A percentile compares a stretch with the other conserved stretches of the same genome.
Evolutionary conservation across 2,797 vertebrate genomes (phyloP).

Genomic region (Telmatherina bonti): DNA sequence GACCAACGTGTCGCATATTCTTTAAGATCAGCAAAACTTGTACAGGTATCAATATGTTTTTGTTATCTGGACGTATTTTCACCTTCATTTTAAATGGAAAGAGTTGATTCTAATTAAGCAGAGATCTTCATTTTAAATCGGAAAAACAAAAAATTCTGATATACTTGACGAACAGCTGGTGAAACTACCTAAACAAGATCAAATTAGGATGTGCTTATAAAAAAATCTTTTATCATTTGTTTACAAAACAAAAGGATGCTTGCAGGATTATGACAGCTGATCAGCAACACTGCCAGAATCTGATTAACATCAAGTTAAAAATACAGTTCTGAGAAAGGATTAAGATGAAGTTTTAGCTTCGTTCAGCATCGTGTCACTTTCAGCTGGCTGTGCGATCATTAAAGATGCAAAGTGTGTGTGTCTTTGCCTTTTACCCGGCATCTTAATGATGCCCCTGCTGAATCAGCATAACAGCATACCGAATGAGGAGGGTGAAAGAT

Average conservation of each 20-base stretch:
- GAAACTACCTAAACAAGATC: constrained; percentile 1
- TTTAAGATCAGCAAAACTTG: no score
- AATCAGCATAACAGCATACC: constrained; percentile 60
- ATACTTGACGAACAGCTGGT: neutral
- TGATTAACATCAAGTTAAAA: constrained; percentile 47
- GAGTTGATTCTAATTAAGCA: neutral
- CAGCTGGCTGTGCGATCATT: constrained; percentile 49
- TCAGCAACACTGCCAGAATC: constrained; percentile 15
- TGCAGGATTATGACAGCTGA: constrained; percentile 22
- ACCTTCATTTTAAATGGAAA: no score
- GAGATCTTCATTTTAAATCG: neutral
- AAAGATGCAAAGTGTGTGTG: constrained; percentile 65
- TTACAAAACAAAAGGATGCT: constrained; percentile 9
- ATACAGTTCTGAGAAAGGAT: constrained; percentile 23
- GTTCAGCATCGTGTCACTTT: constrained; percentile 70
- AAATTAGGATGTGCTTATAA: neutral
- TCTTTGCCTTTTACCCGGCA: constrained; percentile 56
- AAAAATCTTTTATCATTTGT: constrained; percentile 19
- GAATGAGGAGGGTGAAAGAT: constrained; percentile 60
- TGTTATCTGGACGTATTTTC: no score
- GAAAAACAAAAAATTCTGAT: neutral
- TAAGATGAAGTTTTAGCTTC: constrained; percentile 56
- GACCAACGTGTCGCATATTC: no score
- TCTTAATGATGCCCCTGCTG: constrained; percentile 74
- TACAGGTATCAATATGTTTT: no score